Percentiles rank a stretch among this genome's conserved stretches.
Conservation (phyloP, 1,140 invertebrate species). For the Helicoverpa armigera region DNA sequence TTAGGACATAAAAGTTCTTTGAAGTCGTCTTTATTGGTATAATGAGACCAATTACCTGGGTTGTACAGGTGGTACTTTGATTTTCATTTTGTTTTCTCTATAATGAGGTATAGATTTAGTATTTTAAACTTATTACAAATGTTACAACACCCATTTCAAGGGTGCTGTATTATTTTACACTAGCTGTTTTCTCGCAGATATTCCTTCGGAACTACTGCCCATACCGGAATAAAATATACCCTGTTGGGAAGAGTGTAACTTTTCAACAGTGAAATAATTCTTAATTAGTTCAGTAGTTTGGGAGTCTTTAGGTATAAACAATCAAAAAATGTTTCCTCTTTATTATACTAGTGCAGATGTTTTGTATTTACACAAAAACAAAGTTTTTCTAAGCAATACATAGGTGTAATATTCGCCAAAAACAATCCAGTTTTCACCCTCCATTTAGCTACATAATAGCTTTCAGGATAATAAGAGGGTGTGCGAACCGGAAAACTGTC, state of each 20-base stretch:
- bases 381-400: background rate
- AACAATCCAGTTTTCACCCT: slow-evolving; percentile 53
- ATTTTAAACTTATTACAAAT: no score
- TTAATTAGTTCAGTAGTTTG: no score
- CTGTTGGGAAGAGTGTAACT: background rate
- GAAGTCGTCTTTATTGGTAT: background rate
- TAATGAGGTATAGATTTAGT: background rate
- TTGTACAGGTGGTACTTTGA: background rate
- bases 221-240: no score
- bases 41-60: background rate
- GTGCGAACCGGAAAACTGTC: slow-evolving; percentile 71
- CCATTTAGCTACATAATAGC: slow-evolving; percentile 72
- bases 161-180: no score
- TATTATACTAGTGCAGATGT: background rate
- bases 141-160: no score
- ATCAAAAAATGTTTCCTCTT: no score
- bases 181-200: no score
- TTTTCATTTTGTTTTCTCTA: background rate
- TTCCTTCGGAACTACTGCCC: no score
- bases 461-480: slow-evolving; percentile 63
- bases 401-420: slow-evolving; percentile 28
- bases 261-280: background rate
- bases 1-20: slow-evolving; percentile 14
- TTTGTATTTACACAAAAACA: background rate
- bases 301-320: no score